Evolutionary conservation across 1,140 invertebrate genomes (phyloP), one percentile per base, ranked within the genome.

Genomic region (Ericerus pela): DNA sequence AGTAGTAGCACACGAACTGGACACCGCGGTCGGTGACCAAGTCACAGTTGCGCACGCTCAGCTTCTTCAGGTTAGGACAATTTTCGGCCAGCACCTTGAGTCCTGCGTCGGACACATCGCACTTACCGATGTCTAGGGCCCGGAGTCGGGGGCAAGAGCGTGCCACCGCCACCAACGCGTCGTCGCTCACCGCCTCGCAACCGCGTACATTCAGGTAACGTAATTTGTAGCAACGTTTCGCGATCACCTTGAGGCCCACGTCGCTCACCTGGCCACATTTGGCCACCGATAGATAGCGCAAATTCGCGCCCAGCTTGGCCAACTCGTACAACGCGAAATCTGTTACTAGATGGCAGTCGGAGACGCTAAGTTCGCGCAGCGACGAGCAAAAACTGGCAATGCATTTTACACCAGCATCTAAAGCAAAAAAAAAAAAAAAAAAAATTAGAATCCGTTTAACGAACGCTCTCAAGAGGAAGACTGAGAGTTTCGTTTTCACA

Each of bases 261-360:
- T 91, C 88, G 28, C 84, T 88, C 6, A 80, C 72, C 62, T 84
- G 80, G 60, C 85, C 84, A 69, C 88, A 91, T 67, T 90, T 90
- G n/a, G 87, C 87, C 22, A 90, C 86, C 2, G 86, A 89, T 8
- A 90, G 76, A 65, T 91, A 91, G 8, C 88, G 75, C 38, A 91
- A 69, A 0, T 83, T 84, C 0, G 85, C 82, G 1, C 88, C 88
- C 11, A 94, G 71, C 65, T 88, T 88, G 1, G 88, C 87, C 41
- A 94, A 66, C 71, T 93, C 89, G 62, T 90, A 86, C 3, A 94
- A 74, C 1, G 89, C 88, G 65, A 90, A 92, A 67, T 96, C 90
- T 0, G 89, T 93, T 27, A 96, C 79, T 58, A 82, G 82, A 3
- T 78, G 73, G 66, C 91, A 96, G 70, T 94, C 90, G 11, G 88